Base-by-base conservation (phyloP, 2,797 vertebrate genomes). In the Sylvia borin region DNA sequence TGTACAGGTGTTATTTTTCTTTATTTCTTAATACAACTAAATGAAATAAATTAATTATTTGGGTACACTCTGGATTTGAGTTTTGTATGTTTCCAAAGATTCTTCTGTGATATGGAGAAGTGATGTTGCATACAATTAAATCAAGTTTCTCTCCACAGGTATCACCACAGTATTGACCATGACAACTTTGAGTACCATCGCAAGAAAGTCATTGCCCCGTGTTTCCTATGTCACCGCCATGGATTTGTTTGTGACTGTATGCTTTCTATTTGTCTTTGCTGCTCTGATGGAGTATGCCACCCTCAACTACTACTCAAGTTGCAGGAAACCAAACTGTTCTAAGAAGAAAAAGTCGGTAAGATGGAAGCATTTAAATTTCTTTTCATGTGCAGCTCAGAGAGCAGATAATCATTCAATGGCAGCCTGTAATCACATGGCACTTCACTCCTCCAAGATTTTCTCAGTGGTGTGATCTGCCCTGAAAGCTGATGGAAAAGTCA, bases 181-280 rank as follows among this genome's bases (percentile, higher is more conserved):
- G 99, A 99, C 99, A 67, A 99, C 99, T 1, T 98, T 99, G 95
- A 99, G 99, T 89, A 99, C 99, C 25, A 98, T 99, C 66, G 99
- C 99, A 60, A 98, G 99, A 96, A 99, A 99, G 4, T 99, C 99
- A 3, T 95, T 99, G 75, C 99, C 99, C 29, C 98, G 99, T 36
- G 99, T 99, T 66, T 99, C 99, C 48, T 99, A 99, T 2, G 98
- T 99, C 97, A 99, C 99, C 0, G 99, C 99, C 92, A 99, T 99
- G 99, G 99, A 99, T 95, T 98, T 99, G 57, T 99, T 99, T 50
- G 99, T 99, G 96, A 99, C 99, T 2, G 99, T 99, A 81, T 99
- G 99, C 97, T 99, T 99, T 98, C 97, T 99, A 20, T 99, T 99
- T 67, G 99, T 99, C 87, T 99, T 99, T n/a, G 99, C 99, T 31